Percentiles rank a stretch among this genome's conserved stretches.
Evolutionary conservation across 35 echinoderm and acorn worm species (phyloP).

Genomic region (Acanthaster planci): DNA sequence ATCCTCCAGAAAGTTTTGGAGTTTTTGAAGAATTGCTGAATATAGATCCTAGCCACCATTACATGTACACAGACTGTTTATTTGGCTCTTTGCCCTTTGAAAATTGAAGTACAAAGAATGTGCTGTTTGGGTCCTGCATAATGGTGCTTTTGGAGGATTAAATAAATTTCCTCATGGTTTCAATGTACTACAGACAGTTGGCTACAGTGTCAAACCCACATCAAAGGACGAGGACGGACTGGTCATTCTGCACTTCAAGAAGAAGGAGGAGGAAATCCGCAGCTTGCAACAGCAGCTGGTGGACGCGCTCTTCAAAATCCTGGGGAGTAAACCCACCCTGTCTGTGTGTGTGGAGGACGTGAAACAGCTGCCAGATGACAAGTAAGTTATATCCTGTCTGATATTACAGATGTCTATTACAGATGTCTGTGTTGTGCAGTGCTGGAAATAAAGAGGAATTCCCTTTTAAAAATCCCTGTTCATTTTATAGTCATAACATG

Average conservation of each 20-base stretch:
- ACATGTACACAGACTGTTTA: too few relatives aligned
- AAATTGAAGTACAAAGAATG: too few relatives aligned
- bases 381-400: conserved; percentile 63
- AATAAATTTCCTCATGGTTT: background rate
- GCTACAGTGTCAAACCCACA: conserved; percentile 89
- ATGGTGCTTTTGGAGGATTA: too few relatives aligned
- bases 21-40: too few relatives aligned
- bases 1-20: too few relatives aligned
- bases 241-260: conserved; percentile 87
- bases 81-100: too few relatives aligned
- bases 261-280: conserved; percentile 84
- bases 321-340: conserved; percentile 73
- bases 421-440: background rate
- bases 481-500: too few relatives aligned
- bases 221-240: conserved; percentile 83
- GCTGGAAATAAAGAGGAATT: background rate
- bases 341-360: conserved; percentile 96
- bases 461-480: background rate
- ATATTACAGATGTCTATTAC: too few relatives aligned
- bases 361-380: conserved; percentile 72
- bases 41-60: too few relatives aligned
- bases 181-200: conserved; percentile 64
- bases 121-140: too few relatives aligned
- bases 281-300: conserved; percentile 85
- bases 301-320: conserved; percentile 77